phyloP scores from a whole-genome alignment of 2,797 vertebrate genomes.

The Platyrinchus mystaceus region DNA sequence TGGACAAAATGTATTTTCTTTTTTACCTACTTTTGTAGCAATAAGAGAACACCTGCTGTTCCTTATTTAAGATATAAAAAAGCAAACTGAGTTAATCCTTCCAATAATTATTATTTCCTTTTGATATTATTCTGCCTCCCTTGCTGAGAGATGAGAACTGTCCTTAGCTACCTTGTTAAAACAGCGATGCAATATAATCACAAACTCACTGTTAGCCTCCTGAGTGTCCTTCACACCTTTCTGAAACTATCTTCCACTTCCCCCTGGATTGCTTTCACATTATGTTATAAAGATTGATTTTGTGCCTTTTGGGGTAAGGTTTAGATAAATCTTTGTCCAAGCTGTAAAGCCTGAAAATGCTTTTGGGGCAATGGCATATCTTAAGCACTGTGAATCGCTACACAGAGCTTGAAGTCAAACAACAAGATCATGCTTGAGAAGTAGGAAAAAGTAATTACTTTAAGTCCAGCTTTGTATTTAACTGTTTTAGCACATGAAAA shows the following conservation, averaged over 20 bases:
- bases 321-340: neutral
- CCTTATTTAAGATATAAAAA: slow-evolving; percentile 8
- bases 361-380: neutral
- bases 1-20: neutral
- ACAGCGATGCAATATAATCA: neutral
- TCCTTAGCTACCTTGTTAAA: neutral
- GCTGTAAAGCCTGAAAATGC: neutral
- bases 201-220: neutral
- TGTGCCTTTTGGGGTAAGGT: neutral
- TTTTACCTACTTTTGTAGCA: neutral
- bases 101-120: slow-evolving; percentile 17
- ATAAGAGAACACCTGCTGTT: neutral
- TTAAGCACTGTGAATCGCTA: neutral
- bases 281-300: neutral
- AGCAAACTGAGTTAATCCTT: slow-evolving; percentile 23
- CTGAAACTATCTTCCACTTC: neutral
- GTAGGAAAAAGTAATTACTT: neutral
- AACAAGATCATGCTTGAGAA: neutral
- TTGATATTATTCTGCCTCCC: neutral
- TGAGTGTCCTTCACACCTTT: neutral
- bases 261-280: neutral
- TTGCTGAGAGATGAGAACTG: neutral
- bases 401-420: neutral
- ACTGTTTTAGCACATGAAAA: neutral
- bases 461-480: neutral